These are phyloP conservation scores for Acanthopagrus latus DNA, from an alignment of 2,797 vertebrate genomes.

Conservation along the genomic window DNA sequence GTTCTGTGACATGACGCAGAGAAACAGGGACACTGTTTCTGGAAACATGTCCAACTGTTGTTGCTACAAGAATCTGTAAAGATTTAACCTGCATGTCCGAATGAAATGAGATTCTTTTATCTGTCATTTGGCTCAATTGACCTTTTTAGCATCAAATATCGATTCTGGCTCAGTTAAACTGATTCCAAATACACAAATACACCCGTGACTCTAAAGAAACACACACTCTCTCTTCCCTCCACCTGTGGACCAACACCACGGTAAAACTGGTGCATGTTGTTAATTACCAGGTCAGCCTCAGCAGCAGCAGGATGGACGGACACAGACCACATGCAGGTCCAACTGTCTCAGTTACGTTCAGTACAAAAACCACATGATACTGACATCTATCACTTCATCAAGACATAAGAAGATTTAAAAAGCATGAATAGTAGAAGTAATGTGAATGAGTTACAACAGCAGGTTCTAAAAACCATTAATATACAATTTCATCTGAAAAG, in stretches of 20 bases:
- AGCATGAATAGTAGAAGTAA: no score
- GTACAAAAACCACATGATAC: constrained; percentile 45
- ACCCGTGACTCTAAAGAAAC: constrained; percentile 38
- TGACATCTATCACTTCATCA: neutral
- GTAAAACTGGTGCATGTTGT: neutral
- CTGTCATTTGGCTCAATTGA: constrained; percentile 8
- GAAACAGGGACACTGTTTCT: neutral
- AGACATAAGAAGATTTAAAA: neutral
- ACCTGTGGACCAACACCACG: constrained; percentile 69
- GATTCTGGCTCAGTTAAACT: neutral
- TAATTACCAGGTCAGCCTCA: constrained; percentile 69
- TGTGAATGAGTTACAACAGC: neutral
- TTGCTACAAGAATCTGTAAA: neutral
- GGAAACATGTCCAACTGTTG: neutral
- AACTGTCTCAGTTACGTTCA: constrained; percentile 33
- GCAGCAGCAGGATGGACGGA: constrained; percentile 17
- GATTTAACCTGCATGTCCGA: no score
- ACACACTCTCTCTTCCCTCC: constrained; percentile 34
- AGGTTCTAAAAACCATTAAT: neutral
- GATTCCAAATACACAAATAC: neutral
- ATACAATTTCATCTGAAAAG: neutral
- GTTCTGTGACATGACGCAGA: no score
- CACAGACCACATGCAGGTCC: constrained; percentile 8
- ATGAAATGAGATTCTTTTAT: neutral
- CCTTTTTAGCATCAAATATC: neutral